Base-by-base conservation (phyloP, 2,113 vertebrate species). In the Lycaon pictus region DNA sequence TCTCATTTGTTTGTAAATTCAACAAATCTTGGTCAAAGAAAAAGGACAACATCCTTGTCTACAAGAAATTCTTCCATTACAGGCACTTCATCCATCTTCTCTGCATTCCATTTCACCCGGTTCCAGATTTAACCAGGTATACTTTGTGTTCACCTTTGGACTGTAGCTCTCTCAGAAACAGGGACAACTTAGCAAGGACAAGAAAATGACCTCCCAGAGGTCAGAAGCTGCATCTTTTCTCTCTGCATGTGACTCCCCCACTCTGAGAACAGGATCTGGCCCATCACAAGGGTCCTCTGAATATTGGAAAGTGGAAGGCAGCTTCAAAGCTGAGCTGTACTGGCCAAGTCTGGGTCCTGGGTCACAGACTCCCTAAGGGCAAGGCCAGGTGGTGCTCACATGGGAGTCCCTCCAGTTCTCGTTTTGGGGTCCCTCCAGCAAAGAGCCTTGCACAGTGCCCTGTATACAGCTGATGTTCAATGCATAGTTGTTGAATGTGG, bases 1-100 rank as follows among this genome's bases (percentile, higher is more conserved):
- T 90, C 92, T 79, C 25, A 25, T 94, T 90, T 91, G 58, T 60
- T 90, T 87, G 20, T 94, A 83, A 80, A 72, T 85, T 77, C 91
- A 85, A 80, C 76, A 91, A 93, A 80, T 72, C 48, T 60, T n/a
- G 48, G 58, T 58, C 22, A 83, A 95, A 92, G 17, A 13, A 58
- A 91, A 88, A 89, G 20, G 69, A 55, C 43, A 92, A 91, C 93
- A 85, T 5, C 19, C 15, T 22, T 60, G 51, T 56, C 48, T 86
- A 69, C 3, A 89, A 95, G 81, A 93, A 85, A 86, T 56, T 51
- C 11, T 4, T 71, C 25, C 69, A 7, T 48, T 37, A 20, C 1
- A 29, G 35, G 25, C 29, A 53, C 7, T 94, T 79, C 56, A 51
- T 96, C 79, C 8, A 4, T 19, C 29, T 95, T 25, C 48, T 89